Percentiles rank a stretch among this genome's conserved stretches.
These are phyloP conservation scores for Eupleurogrammus muticus DNA, from an alignment of 2,797 vertebrate species.

Conservation along the genomic window DNA sequence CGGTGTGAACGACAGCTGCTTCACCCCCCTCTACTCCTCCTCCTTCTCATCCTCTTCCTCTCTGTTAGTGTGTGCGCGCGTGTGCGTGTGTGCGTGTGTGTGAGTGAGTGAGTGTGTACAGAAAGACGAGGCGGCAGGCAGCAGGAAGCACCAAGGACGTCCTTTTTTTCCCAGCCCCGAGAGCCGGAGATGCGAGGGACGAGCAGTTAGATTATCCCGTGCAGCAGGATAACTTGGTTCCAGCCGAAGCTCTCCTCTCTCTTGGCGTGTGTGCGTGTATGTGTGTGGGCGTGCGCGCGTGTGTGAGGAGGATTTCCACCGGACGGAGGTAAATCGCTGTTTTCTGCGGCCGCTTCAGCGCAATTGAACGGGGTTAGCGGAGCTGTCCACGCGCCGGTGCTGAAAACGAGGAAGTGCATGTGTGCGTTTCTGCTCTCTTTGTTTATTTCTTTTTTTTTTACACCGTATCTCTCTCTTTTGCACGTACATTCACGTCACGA, in stretches of 20 bases:
- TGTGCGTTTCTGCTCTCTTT: constrained; percentile 6
- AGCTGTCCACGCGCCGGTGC: constrained; percentile 80
- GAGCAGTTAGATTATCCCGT: constrained; percentile 71
- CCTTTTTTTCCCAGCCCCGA: constrained; percentile 69
- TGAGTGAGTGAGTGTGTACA: constrained; percentile 55
- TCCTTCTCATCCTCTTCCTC: constrained; percentile 49
- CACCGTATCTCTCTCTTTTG: neutral
- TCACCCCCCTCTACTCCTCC: constrained; percentile 42
- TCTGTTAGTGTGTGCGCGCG: constrained; percentile 39
- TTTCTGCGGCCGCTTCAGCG: constrained; percentile 11
- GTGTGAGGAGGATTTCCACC: constrained; percentile 58
- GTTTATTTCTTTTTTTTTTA: no score
- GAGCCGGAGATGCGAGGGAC: constrained; percentile 79
- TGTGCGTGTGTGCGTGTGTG: constrained; percentile 21
- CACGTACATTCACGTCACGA: constrained; percentile 1
- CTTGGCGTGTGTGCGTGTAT: constrained; percentile 18
- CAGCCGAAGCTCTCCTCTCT: constrained; percentile 36
- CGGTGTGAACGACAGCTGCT: constrained; percentile 68
- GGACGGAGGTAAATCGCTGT: constrained; percentile 76
- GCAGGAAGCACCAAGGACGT: constrained; percentile 82
- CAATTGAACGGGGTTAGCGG: constrained; percentile 35
- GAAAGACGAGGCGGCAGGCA: constrained; percentile 67
- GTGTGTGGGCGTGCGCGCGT: constrained; percentile 5
- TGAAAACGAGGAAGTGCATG: constrained; percentile 77
- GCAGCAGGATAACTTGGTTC: constrained; percentile 73